phyloP scores from a whole-genome alignment of 2,113 vertebrate genomes.

The Leptodactylus fuscus region DNA sequence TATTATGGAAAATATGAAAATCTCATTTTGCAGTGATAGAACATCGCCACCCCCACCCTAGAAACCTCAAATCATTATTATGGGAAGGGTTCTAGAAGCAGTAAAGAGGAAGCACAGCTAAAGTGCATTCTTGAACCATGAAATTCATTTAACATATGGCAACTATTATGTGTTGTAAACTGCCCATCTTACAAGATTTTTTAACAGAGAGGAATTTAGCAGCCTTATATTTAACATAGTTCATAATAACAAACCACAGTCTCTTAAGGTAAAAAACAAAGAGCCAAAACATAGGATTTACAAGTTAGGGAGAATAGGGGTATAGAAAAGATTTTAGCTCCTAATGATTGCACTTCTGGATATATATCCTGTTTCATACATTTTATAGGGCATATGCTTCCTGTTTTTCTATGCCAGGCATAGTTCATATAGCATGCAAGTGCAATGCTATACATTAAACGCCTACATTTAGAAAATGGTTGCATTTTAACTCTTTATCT shows the following conservation, averaged over 20 bases:
- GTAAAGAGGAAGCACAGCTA: conserved; percentile 27
- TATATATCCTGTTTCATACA: conserved; percentile 53
- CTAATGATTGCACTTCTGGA: conserved; percentile 47
- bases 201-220: conserved; percentile 58
- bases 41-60: background rate
- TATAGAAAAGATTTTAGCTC: conserved; percentile 27
- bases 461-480: background rate
- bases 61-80: conserved; percentile 45
- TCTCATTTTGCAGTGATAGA: conserved; percentile 53
- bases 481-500: background rate
- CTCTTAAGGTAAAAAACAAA: conserved; percentile 57
- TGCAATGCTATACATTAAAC: background rate
- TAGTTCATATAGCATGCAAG: conserved; percentile 8
- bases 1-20: conserved; percentile 41
- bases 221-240: conserved; percentile 55
- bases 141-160: conserved; percentile 58
- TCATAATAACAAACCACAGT: conserved; percentile 58
- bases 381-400: conserved; percentile 53
- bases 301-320: conserved; percentile 45
- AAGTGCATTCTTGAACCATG: conserved; percentile 57
- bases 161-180: conserved; percentile 56
- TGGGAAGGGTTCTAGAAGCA: conserved; percentile 23
- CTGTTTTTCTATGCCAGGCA: conserved; percentile 38
- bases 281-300: conserved; percentile 49
- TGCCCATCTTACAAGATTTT: conserved; percentile 59